These are phyloP conservation scores for Conchocele bisecta DNA, from an alignment of 2,888 invertebrate genomes.

Conservation along the genomic window DNA sequence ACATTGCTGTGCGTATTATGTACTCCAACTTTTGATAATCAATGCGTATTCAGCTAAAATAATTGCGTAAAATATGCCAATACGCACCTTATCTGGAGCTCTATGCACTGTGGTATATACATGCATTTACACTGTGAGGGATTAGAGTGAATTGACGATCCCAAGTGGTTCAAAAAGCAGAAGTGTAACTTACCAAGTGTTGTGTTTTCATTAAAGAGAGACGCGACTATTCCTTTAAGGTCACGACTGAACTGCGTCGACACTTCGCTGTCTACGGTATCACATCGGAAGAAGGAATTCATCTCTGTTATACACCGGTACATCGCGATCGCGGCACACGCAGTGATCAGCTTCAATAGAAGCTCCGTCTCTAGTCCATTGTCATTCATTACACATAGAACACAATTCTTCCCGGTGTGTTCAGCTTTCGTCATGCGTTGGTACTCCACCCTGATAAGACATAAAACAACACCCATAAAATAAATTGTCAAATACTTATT, in stretches of 20 bases:
- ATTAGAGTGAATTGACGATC: too few relatives aligned
- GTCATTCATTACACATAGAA: constrained; percentile 76
- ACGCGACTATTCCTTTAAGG: constrained; percentile 94
- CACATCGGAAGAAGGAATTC: constrained; percentile 96
- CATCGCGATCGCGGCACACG: constrained; percentile 90
- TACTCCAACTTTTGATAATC: too few relatives aligned
- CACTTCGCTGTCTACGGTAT: constrained; percentile 93
- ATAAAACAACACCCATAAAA: too few relatives aligned
- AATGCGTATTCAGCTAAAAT: too few relatives aligned
- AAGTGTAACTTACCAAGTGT: constrained; percentile 75
- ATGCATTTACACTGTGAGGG: too few relatives aligned
- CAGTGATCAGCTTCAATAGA: constrained; percentile 90
- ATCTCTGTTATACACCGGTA: constrained; percentile 92
- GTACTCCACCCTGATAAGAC: constrained; percentile 78
- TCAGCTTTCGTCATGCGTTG: constrained; percentile 79
- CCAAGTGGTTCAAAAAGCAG: too few relatives aligned
- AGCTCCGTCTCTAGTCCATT: constrained; percentile 84
- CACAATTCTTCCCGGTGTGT: constrained; percentile 75
- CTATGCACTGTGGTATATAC: too few relatives aligned
- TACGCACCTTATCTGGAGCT: too few relatives aligned
- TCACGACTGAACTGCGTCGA: constrained; percentile 94
- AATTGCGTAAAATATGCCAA: too few relatives aligned
- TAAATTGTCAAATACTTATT: neutral
- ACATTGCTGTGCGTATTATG: too few relatives aligned
- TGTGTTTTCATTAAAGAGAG: constrained; percentile 91